A percentile compares a stretch with the other conserved stretches of the same genome.
Evolutionary conservation across 2,888 invertebrate genomes (phyloP).

Genomic region (Dinocampus coccinellae): DNA sequence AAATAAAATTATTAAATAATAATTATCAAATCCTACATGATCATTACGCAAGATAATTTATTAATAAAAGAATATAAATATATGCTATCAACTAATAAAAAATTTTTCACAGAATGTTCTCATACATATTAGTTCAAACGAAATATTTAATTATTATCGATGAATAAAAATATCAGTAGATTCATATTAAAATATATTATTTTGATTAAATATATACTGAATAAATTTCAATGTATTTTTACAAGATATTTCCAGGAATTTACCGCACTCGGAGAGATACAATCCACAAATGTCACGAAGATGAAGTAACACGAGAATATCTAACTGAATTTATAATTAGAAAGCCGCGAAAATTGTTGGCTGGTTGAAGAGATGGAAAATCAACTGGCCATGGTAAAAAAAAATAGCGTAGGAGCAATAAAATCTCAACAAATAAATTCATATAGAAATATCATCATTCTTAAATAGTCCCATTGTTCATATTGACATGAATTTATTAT

Average conservation of each 20-base stretch:
- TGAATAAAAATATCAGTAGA: not conserved
- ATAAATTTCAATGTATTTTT: not conserved
- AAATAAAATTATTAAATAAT: too few species aligned
- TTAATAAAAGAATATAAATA: too few species aligned
- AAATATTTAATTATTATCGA: not conserved
- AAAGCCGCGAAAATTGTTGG: conserved; percentile 52
- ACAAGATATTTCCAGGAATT: conserved; percentile 50
- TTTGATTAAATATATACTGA: not conserved
- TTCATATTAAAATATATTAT: too few species aligned
- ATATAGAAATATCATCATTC: not conserved
- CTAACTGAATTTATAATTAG: conserved; percentile 56
- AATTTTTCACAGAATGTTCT: not conserved
- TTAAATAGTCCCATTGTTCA: too few species aligned
- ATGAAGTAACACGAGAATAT: conserved; percentile 48
- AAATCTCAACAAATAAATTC: conserved; percentile 24
- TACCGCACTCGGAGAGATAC: conserved; percentile 48
- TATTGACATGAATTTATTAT: not conserved
- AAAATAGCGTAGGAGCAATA: conserved; percentile 26
- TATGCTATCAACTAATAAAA: too few species aligned
- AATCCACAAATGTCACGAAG: conserved; percentile 48
- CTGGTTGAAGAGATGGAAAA: conserved; percentile 22
- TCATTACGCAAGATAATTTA: not conserved
- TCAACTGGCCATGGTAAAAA: conserved; percentile 32
- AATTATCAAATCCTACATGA: not conserved
- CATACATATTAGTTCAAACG: too few species aligned